phyloP scores from a whole-genome alignment of 1,140 invertebrate genomes.

The Charaxes varanes region DNA sequence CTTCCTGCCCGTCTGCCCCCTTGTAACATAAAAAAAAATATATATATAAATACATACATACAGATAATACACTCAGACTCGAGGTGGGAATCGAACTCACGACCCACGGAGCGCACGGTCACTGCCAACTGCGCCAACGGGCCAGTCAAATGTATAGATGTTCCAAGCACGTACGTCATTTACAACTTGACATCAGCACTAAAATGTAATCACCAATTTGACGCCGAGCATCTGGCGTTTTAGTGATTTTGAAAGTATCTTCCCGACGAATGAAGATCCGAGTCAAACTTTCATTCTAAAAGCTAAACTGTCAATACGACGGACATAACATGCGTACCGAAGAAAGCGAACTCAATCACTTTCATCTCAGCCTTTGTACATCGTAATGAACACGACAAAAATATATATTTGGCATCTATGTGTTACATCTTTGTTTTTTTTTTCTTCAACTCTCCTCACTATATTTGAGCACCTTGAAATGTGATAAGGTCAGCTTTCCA shows the following conservation, averaged over 20 bases:
- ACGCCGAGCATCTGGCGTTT: slow-evolving; percentile 3
- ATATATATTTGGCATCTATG: slow-evolving; percentile 56
- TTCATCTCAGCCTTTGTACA: slow-evolving; percentile 49
- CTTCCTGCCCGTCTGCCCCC: no score
- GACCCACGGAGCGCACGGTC: no score
- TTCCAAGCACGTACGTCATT: no score
- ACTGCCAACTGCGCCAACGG: no score
- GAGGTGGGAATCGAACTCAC: no score
- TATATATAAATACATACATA: no score
- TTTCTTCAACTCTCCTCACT: slow-evolving; percentile 20
- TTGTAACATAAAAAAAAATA: no score
- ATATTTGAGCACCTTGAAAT: slow-evolving; percentile 39
- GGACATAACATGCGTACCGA: slow-evolving; percentile 20
- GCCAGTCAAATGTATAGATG: no score
- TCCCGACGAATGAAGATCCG: slow-evolving; percentile 17
- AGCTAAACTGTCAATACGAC: slow-evolving; percentile 32
- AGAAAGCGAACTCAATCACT: slow-evolving; percentile 59
- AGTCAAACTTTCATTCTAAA: slow-evolving; percentile 32
- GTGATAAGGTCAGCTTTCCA: slow-evolving; percentile 14
- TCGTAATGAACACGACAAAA: slow-evolving; percentile 50
- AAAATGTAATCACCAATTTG: no score
- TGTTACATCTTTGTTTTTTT: slow-evolving; percentile 58
- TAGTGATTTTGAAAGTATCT: slow-evolving; percentile 15
- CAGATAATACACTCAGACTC: no score
- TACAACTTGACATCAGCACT: no score